Percentiles rank a stretch among this genome's conserved stretches.
Conservation (phyloP, 2,113 vertebrate species). For the Malurus cyaneus region DNA sequence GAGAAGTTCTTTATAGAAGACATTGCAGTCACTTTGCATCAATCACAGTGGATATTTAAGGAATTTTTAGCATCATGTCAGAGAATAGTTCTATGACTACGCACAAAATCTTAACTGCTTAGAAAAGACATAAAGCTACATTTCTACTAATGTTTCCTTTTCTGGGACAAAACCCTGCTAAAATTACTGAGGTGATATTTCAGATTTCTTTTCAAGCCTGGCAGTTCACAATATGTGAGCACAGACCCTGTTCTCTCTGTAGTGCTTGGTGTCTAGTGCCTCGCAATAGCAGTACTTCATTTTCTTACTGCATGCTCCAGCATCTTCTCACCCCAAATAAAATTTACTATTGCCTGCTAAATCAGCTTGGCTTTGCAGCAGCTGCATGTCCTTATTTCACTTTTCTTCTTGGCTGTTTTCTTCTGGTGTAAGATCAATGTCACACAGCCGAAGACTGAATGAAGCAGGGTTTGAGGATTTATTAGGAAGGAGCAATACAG, state of each 20-base stretch:
- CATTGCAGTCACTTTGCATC: not conserved
- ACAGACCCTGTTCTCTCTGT: not conserved
- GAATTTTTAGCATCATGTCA: not conserved
- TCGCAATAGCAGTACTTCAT: not conserved
- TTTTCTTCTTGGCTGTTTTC: not conserved
- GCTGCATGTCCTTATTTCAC: not conserved
- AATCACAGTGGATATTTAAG: not conserved
- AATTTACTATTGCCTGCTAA: not conserved
- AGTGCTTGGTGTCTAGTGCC: not conserved
- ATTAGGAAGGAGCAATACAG: not conserved
- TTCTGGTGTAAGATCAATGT: rapidly evolving
- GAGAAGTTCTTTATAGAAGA: not conserved
- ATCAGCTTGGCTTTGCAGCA: not conserved
- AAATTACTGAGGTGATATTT: not conserved
- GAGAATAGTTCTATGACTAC: not conserved
- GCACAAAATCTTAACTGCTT: not conserved
- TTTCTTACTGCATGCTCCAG: not conserved
- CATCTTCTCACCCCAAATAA: not conserved
- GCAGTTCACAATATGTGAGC: not conserved
- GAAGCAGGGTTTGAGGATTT: not conserved
- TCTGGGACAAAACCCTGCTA: not conserved
- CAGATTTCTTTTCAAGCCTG: not conserved
- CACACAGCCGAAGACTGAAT: not conserved
- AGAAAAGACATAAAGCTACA: not conserved
- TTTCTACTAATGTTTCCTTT: not conserved